Conservation (phyloP, 30 jellyfish, hydroid and myxozoan species). For the Aurelia aurita region DNA sequence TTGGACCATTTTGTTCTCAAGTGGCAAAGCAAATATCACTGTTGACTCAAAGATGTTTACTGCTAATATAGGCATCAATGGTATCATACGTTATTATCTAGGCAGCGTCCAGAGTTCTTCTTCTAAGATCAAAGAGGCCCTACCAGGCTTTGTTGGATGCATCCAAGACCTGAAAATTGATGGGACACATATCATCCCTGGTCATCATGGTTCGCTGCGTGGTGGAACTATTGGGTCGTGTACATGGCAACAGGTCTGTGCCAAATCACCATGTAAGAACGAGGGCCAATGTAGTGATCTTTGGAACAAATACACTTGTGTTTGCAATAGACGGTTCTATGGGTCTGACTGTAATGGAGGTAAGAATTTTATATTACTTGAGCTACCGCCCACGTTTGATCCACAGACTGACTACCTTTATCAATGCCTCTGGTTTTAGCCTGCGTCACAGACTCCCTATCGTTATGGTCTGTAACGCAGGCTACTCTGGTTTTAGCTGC, state of each 20-base stretch:
- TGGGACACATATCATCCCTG: slow-evolving; percentile 4
- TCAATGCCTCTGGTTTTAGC: too few species aligned
- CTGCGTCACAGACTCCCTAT: too few species aligned
- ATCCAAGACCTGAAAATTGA: slow-evolving; percentile 44
- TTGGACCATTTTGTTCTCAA: not conserved
- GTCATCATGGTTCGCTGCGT: slow-evolving; percentile 9
- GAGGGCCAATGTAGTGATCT: slow-evolving; percentile 56
- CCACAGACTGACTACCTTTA: too few species aligned
- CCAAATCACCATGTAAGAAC: slow-evolving; percentile 30
- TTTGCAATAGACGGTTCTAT: slow-evolving; percentile 51
- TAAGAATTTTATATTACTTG: too few species aligned
- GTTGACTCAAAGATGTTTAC: not conserved
- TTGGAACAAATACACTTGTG: slow-evolving; percentile 46
- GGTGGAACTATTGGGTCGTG: slow-evolving; percentile 70
- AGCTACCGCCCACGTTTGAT: too few species aligned
- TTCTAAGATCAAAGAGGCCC: not conserved
- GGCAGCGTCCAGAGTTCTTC: slow-evolving; percentile 4
- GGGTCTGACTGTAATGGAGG: slow-evolving; percentile 57
- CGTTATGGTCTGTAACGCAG: too few species aligned
- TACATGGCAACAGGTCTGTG: slow-evolving; percentile 37
- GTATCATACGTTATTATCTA: not conserved
- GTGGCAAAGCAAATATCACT: not conserved
- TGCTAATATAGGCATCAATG: not conserved
- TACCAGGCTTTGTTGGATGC: slow-evolving; percentile 66
- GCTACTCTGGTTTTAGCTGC: too few species aligned